These are phyloP conservation scores for Drosophila testacea DNA, from an alignment of 2,888 invertebrate species.

Conservation along the genomic window DNA sequence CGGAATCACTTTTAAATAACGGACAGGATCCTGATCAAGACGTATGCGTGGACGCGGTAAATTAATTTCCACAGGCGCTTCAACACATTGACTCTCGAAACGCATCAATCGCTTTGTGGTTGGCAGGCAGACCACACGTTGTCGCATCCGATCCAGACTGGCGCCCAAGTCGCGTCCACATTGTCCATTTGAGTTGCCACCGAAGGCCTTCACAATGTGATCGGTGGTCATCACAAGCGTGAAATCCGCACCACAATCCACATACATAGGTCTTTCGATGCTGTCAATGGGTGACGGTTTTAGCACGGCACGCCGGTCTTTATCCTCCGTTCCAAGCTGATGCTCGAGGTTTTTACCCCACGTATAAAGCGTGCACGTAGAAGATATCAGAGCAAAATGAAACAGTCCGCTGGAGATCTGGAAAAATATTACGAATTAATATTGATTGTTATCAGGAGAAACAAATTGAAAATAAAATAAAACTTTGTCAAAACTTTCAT, in stretches of 20 bases:
- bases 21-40: slow-evolving; percentile 82
- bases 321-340: slow-evolving; percentile 89
- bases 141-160: slow-evolving; percentile 82
- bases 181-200: slow-evolving; percentile 85
- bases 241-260: slow-evolving; percentile 85
- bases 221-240: slow-evolving; percentile 85
- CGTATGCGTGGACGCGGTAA: slow-evolving; percentile 84
- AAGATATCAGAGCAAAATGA: slow-evolving; percentile 91
- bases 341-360: slow-evolving; percentile 97
- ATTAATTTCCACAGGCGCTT: slow-evolving; percentile 83
- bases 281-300: slow-evolving; percentile 83
- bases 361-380: slow-evolving; percentile 90
- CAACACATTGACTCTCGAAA: slow-evolving; percentile 85
- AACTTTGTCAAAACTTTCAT: too few relatives aligned
- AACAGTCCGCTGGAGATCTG: slow-evolving; percentile 91
- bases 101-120: slow-evolving; percentile 85
- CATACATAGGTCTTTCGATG: slow-evolving; percentile 83
- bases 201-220: slow-evolving; percentile 84
- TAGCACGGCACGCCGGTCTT: slow-evolving; percentile 82
- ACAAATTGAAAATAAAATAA: too few relatives aligned
- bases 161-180: slow-evolving; percentile 84
- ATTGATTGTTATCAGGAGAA: neutral
- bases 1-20: slow-evolving; percentile 84
- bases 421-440: neutral
- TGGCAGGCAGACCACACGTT: slow-evolving; percentile 84